Conservation (phyloP, 2,797 vertebrate genomes). For the Hafferia zeledoni region DNA sequence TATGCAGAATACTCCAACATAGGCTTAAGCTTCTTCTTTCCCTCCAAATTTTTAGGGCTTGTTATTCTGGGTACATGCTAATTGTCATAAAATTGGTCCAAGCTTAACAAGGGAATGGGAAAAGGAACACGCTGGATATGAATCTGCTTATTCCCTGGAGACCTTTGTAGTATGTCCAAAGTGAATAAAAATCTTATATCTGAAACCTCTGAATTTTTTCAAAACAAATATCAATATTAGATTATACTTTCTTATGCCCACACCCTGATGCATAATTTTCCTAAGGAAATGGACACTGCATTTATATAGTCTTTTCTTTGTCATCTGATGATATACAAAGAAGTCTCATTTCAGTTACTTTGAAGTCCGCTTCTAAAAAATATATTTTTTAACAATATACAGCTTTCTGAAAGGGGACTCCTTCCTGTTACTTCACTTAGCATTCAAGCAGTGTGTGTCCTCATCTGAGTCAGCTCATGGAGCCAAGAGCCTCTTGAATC, state of each 20-base stretch:
- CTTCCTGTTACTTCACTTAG: background rate
- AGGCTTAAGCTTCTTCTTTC: background rate
- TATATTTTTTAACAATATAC: background rate
- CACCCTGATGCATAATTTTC: background rate
- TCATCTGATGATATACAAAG: background rate
- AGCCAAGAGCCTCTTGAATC: background rate
- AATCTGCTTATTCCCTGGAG: slow-evolving; percentile 19
- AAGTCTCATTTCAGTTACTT: background rate
- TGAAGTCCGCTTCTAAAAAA: background rate
- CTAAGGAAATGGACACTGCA: background rate
- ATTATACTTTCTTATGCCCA: background rate
- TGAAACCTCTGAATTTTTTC: background rate
- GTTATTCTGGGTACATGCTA: background rate
- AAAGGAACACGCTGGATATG: slow-evolving; percentile 36
- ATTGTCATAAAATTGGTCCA: slow-evolving; percentile 23
- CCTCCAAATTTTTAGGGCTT: background rate
- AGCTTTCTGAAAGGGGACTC: background rate
- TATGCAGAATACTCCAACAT: background rate
- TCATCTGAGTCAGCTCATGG: background rate
- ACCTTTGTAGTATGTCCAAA: slow-evolving; percentile 31
- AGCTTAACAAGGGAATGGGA: background rate
- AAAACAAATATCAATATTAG: background rate
- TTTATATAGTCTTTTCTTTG: background rate
- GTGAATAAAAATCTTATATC: slow-evolving; percentile 30
- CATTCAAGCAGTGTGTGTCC: background rate